Base-by-base conservation (phyloP, 2,797 vertebrate species). In the Hyperoplus lanceolatus region DNA sequence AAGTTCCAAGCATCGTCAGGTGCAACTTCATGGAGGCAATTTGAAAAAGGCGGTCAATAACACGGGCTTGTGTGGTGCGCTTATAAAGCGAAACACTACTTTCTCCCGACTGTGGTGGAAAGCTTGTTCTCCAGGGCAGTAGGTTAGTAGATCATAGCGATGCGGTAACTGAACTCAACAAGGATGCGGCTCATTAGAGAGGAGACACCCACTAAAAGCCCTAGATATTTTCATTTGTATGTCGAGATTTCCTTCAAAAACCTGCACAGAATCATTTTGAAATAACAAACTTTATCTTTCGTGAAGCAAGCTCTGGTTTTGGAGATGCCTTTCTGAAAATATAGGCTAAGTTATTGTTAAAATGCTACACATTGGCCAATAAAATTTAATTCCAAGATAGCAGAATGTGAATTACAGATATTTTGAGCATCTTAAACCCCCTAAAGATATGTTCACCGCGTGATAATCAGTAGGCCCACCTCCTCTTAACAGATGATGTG, bases 81-180 rank as follows among this genome's bases (percentile, higher is more conserved):
- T 74, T 58, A 55, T 67, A 66, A 38, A 71, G 3, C 68, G 46
- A 13, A 46, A 21, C 16, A 39, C 36, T 66, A 42, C 15, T 68
- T 4, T 54, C 36, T 49, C 10, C 55, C 3, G 13, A 0, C 8
- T 16, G 57, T 12, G 8, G 18, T 29, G 18, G 36, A 7, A 38
- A 18, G 50, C 72, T 65, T 57, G 58, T 73, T 70, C 74, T 80
- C 81, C 64, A 78, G 80, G 86, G 84, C 90, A 92, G 75, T 87
- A 29, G 87, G 86, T 92, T 84, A 89, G 83, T 90, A 77, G 88
- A 91, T 75, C 89, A 89, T 42, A 67, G 62, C 46, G 67, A 45
- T 18, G 75, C 65, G 15, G 39, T 58, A 62, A 41, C 56, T 57
- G 59, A 77, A 62, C 70, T 78, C 18, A 73, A 57, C n/a, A 2